These are phyloP conservation scores for Illadopsis cleaveri DNA, from an alignment of 2,113 vertebrate species.

Conservation along the genomic window DNA sequence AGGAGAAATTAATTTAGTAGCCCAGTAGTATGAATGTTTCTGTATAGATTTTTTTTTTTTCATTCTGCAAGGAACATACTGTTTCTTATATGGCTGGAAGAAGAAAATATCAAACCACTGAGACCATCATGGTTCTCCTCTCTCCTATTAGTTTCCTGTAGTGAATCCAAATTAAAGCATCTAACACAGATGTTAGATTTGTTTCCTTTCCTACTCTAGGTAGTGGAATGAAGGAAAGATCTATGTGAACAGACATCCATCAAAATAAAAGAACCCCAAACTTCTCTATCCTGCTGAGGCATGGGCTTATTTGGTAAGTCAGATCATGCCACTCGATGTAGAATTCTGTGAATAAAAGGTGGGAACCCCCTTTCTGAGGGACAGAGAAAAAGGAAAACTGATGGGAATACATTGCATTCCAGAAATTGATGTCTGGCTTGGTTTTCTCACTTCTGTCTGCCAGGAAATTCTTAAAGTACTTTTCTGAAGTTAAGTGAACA, in stretches of 20 bases:
- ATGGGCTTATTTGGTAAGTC: not conserved
- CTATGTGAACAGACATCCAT: not conserved
- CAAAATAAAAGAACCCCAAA: not conserved
- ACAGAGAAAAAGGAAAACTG: not conserved
- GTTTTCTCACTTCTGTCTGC: conserved; percentile 18
- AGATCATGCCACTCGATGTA: not conserved
- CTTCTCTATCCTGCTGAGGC: not conserved
- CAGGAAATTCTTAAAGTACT: conserved; percentile 65
- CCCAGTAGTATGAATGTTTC: not conserved
- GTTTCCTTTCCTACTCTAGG: not conserved
- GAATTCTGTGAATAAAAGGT: not conserved
- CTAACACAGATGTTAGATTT: not conserved
- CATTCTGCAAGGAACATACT: not conserved
- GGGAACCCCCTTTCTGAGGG: not conserved
- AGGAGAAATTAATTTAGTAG: not conserved
- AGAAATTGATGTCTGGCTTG: conserved; percentile 64
- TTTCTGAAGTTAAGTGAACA: conserved; percentile 75
- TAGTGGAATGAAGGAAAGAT: not conserved
- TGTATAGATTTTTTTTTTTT: not conserved
- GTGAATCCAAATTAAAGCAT: not conserved
- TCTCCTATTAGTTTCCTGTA: not conserved
- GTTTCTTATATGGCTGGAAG: not conserved
- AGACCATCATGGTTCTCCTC: not conserved
- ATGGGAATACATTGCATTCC: conserved; percentile 56
- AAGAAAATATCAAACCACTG: not conserved